These are phyloP conservation scores for Epizoanthus rinbou DNA, from an alignment of 92 coral and sea anemone species.

Conservation along the genomic window DNA sequence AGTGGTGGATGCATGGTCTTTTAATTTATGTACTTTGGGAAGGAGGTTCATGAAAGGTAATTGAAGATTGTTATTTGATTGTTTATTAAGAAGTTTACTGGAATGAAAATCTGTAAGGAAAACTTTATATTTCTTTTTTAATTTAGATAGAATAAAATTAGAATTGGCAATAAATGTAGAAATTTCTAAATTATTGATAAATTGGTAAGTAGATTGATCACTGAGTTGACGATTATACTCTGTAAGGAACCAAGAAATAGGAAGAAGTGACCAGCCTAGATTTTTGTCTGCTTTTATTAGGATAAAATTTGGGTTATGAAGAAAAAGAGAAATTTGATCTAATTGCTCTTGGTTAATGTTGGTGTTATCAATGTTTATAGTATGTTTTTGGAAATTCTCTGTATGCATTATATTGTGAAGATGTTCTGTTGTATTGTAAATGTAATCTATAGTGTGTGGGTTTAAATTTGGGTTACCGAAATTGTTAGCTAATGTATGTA, in stretches of 20 bases:
- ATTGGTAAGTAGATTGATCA: background rate
- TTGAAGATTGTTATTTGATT: background rate
- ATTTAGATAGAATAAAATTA: background rate
- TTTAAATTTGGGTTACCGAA: too few species aligned
- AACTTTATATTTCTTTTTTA: background rate
- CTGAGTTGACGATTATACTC: background rate
- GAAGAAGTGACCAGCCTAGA: background rate
- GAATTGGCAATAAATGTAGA: background rate
- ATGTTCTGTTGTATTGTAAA: too few species aligned
- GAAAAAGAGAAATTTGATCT: background rate
- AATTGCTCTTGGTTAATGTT: too few species aligned
- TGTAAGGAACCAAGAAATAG: background rate
- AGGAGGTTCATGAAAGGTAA: background rate
- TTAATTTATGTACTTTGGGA: background rate
- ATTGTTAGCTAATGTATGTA: too few species aligned
- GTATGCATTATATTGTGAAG: too few species aligned
- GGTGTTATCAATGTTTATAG: too few species aligned
- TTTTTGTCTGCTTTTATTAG: slow-evolving; percentile 5
- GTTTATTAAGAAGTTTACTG: background rate
- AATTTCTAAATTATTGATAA: background rate
- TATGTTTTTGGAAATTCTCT: too few species aligned
- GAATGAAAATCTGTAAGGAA: background rate
- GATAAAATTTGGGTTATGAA: background rate
- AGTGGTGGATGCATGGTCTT: background rate
- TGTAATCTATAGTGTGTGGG: too few species aligned